Evolutionary conservation across 2,797 vertebrate genomes (phyloP).

Genomic region (Lepilemur ruficaudatus): DNA sequence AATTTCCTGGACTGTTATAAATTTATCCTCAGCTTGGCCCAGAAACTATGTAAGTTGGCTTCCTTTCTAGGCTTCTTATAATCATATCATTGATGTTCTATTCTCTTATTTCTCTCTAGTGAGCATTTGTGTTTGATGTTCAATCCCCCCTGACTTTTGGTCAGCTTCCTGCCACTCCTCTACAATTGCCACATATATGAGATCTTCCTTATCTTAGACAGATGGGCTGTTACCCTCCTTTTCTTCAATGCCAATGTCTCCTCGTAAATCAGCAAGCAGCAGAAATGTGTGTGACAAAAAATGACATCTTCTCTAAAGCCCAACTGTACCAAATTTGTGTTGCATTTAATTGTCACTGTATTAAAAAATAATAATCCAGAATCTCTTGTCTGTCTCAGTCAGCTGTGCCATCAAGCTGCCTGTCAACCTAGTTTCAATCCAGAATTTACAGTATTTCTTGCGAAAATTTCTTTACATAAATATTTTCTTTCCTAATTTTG

Average conservation of each 20-base stretch:
- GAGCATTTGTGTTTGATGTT: neutral
- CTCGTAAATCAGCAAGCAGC: constrained; percentile 24
- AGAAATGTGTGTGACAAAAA: constrained; percentile 13
- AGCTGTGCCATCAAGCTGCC: constrained; percentile 6
- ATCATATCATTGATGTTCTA: neutral
- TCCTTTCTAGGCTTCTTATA: neutral
- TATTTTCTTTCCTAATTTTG: constrained; percentile 70
- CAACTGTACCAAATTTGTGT: constrained; percentile 23
- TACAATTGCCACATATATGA: neutral
- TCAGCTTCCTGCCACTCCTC: neutral
- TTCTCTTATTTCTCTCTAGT: neutral
- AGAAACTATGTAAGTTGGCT: neutral
- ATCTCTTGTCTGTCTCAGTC: constrained; percentile 39
- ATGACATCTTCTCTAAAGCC: neutral
- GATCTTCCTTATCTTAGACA: neutral
- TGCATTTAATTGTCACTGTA: constrained; percentile 55
- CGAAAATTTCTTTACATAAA: constrained; percentile 66
- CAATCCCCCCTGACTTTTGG: neutral
- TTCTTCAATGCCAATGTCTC: constrained; percentile 16
- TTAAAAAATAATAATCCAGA: neutral
- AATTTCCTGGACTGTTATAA: neutral
- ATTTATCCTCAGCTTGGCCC: neutral
- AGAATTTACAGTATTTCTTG: constrained; percentile 57
- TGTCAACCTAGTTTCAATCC: constrained; percentile 60
- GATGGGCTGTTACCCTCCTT: constrained; percentile 21